phyloP scores from a whole-genome alignment of 1,140 invertebrate species.

The Hyphantria cunea region DNA sequence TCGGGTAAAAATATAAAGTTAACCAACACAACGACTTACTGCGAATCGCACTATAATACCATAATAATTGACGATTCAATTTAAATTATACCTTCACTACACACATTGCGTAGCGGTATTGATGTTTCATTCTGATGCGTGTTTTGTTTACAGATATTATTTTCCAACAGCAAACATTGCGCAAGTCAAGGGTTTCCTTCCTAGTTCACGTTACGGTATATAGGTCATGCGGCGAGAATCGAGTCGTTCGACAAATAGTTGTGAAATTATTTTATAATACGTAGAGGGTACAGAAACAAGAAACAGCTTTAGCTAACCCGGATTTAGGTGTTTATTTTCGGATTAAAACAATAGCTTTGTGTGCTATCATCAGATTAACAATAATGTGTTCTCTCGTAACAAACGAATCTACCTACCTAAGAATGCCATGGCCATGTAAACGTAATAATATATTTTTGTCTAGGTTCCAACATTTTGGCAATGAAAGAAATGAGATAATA shows the following conservation, averaged over 20 bases:
- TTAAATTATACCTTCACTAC: too few species aligned
- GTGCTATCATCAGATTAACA: slow-evolving; percentile 30
- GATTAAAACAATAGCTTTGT: slow-evolving; percentile 29
- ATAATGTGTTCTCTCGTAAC: slow-evolving; percentile 32
- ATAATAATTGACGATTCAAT: too few species aligned
- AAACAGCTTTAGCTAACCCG: slow-evolving; percentile 14
- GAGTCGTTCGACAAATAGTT: slow-evolving; percentile 31
- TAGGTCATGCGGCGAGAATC: slow-evolving; percentile 62
- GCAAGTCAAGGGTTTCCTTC: slow-evolving; percentile 52
- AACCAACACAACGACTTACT: too few species aligned
- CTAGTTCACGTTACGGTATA: slow-evolving; percentile 55
- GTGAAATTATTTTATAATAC: slow-evolving; percentile 29
- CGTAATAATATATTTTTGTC: slow-evolving; percentile 55
- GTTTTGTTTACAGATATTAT: slow-evolving; percentile 40
- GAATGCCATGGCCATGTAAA: slow-evolving; percentile 69
- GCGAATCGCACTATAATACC: too few species aligned
- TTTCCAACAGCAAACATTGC: slow-evolving; percentile 53
- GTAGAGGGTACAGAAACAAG: slow-evolving; percentile 1
- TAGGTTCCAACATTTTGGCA: slow-evolving; percentile 59
- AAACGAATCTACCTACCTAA: slow-evolving; percentile 42
- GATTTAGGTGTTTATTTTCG: slow-evolving; percentile 26
- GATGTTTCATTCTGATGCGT: slow-evolving; percentile 1
- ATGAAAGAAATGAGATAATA: slow-evolving; percentile 54
- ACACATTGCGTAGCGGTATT: too few species aligned
- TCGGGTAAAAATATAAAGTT: too few species aligned